These are phyloP conservation scores for Eustalomyia histrio DNA, from an alignment of 2,888 invertebrate genomes.

Conservation along the genomic window DNA sequence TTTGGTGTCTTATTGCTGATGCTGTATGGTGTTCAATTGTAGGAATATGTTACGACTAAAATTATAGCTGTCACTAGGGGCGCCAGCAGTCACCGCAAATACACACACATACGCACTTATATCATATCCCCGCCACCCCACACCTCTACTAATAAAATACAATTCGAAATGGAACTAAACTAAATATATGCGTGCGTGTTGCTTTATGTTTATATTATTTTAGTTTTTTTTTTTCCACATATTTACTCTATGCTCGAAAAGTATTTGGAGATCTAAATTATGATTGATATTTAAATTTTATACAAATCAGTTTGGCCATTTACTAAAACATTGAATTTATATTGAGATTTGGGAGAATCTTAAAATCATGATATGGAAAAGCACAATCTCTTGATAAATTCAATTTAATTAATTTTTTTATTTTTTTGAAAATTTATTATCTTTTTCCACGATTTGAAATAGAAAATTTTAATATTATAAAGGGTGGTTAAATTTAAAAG, in stretches of 20 bases:
- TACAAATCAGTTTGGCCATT: no score
- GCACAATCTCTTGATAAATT: no score
- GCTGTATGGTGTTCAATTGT: conserved; percentile 67
- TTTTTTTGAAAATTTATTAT: no score
- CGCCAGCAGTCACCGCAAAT: conserved; percentile 56
- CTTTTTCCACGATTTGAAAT: no score
- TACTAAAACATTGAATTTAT: no score
- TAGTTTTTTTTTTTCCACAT: neutral
- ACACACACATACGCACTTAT: neutral
- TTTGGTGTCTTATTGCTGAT: conserved; percentile 40
- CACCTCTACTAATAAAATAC: conserved; percentile 12
- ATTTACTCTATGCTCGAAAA: neutral
- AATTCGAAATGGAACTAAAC: conserved; percentile 17
- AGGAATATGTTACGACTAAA: conserved; percentile 76
- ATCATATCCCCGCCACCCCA: conserved; percentile 1
- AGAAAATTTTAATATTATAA: no score
- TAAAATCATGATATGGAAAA: no score
- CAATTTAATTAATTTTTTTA: no score
- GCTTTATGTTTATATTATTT: conserved; percentile 36
- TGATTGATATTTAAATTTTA: no score
- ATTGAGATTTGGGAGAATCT: no score
- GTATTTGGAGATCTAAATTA: neutral
- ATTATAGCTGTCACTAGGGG: conserved; percentile 72
- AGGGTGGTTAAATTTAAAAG: no score
- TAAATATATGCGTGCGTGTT: conserved; percentile 55